Evolutionary conservation across 2,888 invertebrate species (phyloP).

Genomic region (Melipona bicolor): DNA sequence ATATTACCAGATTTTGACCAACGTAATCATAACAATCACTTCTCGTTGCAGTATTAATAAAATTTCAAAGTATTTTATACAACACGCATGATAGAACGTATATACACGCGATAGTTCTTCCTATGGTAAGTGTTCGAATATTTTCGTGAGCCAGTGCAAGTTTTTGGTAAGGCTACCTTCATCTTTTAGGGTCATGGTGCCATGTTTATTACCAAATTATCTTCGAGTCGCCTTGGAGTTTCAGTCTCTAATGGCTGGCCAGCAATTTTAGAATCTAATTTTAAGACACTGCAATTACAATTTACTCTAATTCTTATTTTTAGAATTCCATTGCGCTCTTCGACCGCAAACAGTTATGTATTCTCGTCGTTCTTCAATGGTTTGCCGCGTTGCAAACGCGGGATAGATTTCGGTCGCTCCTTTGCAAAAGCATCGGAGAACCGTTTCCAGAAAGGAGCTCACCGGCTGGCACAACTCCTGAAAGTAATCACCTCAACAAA

Average conservation of each 20-base stretch:
- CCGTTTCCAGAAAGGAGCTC: background rate
- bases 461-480: background rate
- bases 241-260: background rate
- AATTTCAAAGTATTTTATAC: too few relatives aligned
- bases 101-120: too few relatives aligned
- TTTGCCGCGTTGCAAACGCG: background rate
- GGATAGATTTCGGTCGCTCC: background rate
- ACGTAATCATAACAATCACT: too few relatives aligned
- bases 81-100: too few relatives aligned
- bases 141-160: too few relatives aligned
- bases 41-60: too few relatives aligned
- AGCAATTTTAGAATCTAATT: constrained; percentile 30
- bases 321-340: constrained; percentile 2
- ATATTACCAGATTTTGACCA: too few relatives aligned
- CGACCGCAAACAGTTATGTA: background rate
- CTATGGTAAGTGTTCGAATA: too few relatives aligned
- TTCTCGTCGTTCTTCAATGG: constrained; percentile 4
- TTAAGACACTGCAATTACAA: constrained; percentile 10
- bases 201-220: constrained; percentile 17
- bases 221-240: constrained; percentile 2
- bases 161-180: background rate
- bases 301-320: constrained; percentile 22
- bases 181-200: constrained; percentile 17
- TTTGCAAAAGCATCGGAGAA: background rate
- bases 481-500: background rate